These are phyloP conservation scores for Desmodus rotundus DNA, from an alignment of 2,113 vertebrate genomes.

Conservation along the genomic window DNA sequence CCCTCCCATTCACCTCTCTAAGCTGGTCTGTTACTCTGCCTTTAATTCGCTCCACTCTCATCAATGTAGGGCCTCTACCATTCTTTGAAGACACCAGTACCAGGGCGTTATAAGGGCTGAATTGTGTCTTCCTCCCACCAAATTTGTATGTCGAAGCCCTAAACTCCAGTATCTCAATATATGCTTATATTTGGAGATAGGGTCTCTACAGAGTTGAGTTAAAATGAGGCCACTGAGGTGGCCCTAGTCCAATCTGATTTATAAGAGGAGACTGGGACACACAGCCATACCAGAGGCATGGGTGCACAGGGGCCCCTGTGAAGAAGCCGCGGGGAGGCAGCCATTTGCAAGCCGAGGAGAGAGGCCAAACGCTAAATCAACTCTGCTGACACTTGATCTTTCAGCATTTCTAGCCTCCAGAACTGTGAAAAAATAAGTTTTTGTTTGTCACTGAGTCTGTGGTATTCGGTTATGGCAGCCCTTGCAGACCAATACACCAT, in stretches of 20 bases:
- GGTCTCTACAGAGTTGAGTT: neutral
- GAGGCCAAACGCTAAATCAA: neutral
- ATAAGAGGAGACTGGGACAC: neutral
- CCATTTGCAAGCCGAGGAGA: neutral
- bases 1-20: neutral
- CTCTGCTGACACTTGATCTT: neutral
- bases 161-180: neutral
- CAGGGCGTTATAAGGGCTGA: neutral
- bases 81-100: neutral
- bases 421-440: neutral
- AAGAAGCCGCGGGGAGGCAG: neutral
- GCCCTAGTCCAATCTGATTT: neutral
- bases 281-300: neutral
- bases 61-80: no score
- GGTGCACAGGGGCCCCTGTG: neutral
- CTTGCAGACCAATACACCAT: neutral
- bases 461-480: neutral
- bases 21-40: neutral
- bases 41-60: no score
- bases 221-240: neutral
- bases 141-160: neutral
- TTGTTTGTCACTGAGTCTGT: neutral
- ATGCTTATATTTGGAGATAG: neutral
- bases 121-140: neutral
- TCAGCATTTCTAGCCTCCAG: neutral